Conservation (phyloP, 2,888 invertebrate species). For the Phaedon cochleariae region DNA sequence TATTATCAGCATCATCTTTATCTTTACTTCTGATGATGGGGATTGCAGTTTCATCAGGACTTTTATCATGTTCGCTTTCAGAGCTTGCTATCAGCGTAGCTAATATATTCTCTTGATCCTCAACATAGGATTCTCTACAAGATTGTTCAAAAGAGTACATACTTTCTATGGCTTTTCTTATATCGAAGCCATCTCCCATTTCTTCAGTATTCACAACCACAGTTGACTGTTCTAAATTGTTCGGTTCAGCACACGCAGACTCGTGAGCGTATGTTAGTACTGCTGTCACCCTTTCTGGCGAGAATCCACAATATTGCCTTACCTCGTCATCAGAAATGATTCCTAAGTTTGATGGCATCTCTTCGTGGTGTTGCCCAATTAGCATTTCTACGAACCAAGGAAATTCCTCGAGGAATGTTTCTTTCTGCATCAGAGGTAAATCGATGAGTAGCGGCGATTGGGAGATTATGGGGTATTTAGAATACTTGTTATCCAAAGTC, state of each 20-base stretch:
- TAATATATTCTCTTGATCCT: background rate
- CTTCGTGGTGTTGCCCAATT: background rate
- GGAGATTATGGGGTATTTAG: background rate
- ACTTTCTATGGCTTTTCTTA: background rate
- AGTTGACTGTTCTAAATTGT: background rate
- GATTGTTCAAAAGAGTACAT: background rate
- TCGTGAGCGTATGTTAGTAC: background rate
- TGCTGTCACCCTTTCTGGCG: background rate
- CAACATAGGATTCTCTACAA: background rate
- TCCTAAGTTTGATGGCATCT: background rate
- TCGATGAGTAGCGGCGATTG: background rate
- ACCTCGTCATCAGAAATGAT: background rate
- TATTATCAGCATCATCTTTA: background rate
- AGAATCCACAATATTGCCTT: background rate
- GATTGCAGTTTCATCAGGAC: background rate
- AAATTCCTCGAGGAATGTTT: conserved; percentile 9
- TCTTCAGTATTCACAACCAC: background rate
- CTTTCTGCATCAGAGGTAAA: background rate
- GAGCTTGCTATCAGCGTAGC: background rate
- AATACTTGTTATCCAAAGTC: conserved; percentile 21
- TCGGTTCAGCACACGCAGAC: background rate
- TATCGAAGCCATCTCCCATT: background rate
- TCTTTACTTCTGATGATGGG: background rate
- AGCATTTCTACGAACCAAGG: conserved; percentile 14
- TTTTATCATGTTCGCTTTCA: background rate